Base-by-base conservation (phyloP, 2,797 vertebrate species). In the Sylvilagus floridanus region DNA sequence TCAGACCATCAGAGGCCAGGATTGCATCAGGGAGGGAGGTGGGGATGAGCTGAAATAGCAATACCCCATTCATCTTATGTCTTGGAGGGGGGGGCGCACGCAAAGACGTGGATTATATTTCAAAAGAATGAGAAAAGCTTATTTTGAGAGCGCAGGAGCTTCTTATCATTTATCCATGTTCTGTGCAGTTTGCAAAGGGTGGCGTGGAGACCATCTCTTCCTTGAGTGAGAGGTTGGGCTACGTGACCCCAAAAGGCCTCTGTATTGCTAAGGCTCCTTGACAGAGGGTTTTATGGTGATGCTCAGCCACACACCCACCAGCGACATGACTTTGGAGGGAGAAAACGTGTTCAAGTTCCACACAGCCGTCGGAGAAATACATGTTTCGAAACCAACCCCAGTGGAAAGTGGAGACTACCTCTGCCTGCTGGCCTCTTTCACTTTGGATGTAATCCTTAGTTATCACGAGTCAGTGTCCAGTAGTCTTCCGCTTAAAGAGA, bases 51-150 rank as follows among this genome's bases (percentile, higher is more conserved):
- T 84, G 81, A 84, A 82, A 26, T 32, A 50, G 85, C 77, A 62
- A 78, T 72, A 37, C 9, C 4, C n/a, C 68, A 52, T 50, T 93
- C 50, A 42, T 90, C 65, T 76, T 95, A 92, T 88, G 71, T 84
- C 66, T 54, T 32, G 2, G 19, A 50, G 73, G 62, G 87, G 37
- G 37, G 62, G 87, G 37, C 3, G 42, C 5, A 11, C 71, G 88
- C 21, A n/a, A 57, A 90, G 66, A 69, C 78, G 22, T 60, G 91
- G 72, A 73, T 73, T 92, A 73, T 94, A 12, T 87, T 95, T 52
- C 86, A 71, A 5, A 92, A 76, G 57, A 52, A 1, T 42, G 52
- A 6, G 52, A 84, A 86, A 37, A 65, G 69, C 68, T 24, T 88
- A 28, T 78, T 90, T 77, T 35, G 63, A 68, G 73, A 62, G 42